A percentile compares a stretch with the other conserved stretches of the same genome.
Conservation (phyloP, 53 echinoderm and acorn worm genomes). For the Hippasteria phrygiana region DNA sequence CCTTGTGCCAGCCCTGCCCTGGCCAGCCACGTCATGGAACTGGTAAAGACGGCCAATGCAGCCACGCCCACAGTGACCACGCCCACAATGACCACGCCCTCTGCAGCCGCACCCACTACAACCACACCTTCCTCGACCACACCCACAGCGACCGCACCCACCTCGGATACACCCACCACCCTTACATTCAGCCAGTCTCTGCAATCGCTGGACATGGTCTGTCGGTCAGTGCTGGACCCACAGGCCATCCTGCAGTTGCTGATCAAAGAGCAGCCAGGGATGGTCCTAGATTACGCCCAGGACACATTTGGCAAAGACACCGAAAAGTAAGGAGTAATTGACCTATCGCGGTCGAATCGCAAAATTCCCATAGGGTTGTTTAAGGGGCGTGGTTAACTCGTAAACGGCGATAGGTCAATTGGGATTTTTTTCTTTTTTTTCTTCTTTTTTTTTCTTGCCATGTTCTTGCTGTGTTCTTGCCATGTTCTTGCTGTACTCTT, state of each 20-base stretch:
- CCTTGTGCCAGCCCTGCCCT: slow-evolving; percentile 42
- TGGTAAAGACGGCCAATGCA: neutral
- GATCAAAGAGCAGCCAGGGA: slow-evolving; percentile 68
- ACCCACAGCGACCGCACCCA: neutral
- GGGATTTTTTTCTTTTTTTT: too few relatives aligned
- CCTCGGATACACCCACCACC: slow-evolving; percentile 4
- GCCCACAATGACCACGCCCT: too few relatives aligned
- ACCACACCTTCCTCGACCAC: neutral
- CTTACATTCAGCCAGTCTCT: slow-evolving; percentile 29
- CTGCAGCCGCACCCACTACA: neutral
- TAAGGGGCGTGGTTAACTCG: too few relatives aligned
- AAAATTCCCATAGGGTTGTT: too few relatives aligned
- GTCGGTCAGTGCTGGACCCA: slow-evolving; percentile 71
- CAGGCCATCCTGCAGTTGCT: slow-evolving; percentile 75
- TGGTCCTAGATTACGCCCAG: slow-evolving; percentile 64
- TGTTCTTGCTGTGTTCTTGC: too few relatives aligned
- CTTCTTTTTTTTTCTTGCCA: too few relatives aligned
- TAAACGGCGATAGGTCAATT: too few relatives aligned
- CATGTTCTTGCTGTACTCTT: too few relatives aligned
- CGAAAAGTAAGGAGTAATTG: neutral
- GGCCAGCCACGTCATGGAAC: slow-evolving; percentile 25
- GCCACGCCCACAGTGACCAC: slow-evolving; percentile 4
- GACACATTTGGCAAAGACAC: slow-evolving; percentile 48
- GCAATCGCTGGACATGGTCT: slow-evolving; percentile 50
- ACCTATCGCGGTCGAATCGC: neutral